Base-by-base conservation (phyloP, 30 jellyfish, hydroid and myxozoan genomes). In the Cassiopea andromeda region DNA sequence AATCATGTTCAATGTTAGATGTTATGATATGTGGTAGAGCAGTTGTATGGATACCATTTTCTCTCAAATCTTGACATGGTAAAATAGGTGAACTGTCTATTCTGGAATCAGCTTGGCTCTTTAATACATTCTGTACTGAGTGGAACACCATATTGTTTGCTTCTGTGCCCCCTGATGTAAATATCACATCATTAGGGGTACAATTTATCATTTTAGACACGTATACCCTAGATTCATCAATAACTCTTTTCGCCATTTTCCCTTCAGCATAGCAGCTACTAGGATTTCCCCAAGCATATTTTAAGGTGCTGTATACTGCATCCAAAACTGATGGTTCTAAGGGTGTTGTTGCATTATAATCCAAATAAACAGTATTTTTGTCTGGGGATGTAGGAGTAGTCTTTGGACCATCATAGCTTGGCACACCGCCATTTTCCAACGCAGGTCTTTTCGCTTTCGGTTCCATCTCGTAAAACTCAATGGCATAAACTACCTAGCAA, bases 331-430 rank as follows among this genome's bases (percentile, higher is more conserved):
- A 66, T 44, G 95, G 92, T 43, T 86, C 97, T 38, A 95, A 54
- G n/a, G 99, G 99, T n/a, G 99, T 95, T 7, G 99, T 95, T 27
- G 99, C 99, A 77, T 95, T 95, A 91, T 81, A 95, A 80, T 95
- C 99, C 59, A 95, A 54, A 66, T 90, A 95, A 5, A 95, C 83
- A 7, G 86, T 70, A 43, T 68, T 47, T 44, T 59, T 45, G 7
- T 82, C 69, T 13, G 49, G 7, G 0, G 49, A 43, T 70, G 10
- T 1, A 7, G 12, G 54, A 6, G 79, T n/a, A 2, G 50, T 19
- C 12, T 17, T 7, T 70, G 49, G 49, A 1, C 79, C 79, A 16
- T 2, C 54, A 10, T 70, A 54, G 54, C 57, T 1, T 8, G 54
- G 2, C 6, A 70, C 54, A 16, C 15, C 79, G 1, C 79, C 79